Percentiles rank a stretch among this genome's conserved stretches.
phyloP scores from a whole-genome alignment of 1,140 invertebrate species.

The Maconellicoccus hirsutus region DNA sequence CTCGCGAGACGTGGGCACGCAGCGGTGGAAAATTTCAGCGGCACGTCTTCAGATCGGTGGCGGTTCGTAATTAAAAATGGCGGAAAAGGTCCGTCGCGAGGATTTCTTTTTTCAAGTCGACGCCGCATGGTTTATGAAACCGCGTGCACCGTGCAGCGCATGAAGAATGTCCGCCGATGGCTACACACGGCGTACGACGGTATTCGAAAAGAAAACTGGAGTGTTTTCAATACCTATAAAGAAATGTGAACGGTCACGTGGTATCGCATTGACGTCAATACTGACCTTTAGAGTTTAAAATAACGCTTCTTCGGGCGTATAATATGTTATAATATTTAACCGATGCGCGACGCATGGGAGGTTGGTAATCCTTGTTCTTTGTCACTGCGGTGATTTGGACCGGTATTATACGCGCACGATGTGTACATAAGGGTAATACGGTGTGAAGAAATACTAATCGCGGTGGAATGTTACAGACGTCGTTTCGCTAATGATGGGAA shows the following conservation, averaged over 20 bases:
- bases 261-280: conserved; percentile 14
- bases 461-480: too few relatives aligned
- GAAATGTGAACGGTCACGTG: conserved; percentile 18
- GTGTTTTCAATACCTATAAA: conserved; percentile 3
- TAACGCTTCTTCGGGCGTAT: conserved; percentile 15
- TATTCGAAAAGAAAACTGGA: neutral
- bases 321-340: conserved; percentile 2
- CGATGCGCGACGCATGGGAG: neutral
- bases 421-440: too few relatives aligned
- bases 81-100: too few relatives aligned
- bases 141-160: neutral
- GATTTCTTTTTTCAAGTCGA: too few relatives aligned
- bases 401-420: too few relatives aligned
- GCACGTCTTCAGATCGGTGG: too few relatives aligned
- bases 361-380: conserved; percentile 12
- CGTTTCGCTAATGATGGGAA: too few relatives aligned
- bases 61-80: too few relatives aligned
- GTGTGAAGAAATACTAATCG: too few relatives aligned
- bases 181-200: neutral
- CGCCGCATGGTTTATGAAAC: too few relatives aligned
- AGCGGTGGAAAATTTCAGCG: too few relatives aligned
- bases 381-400: neutral
- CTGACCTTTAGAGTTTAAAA: conserved; percentile 20
- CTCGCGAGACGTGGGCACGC: too few relatives aligned
- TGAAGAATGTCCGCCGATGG: neutral